A percentile compares a stretch with the other conserved stretches of the same genome.
These are phyloP conservation scores for Enteromius afrohamiltoni DNA, from an alignment of 2,797 vertebrate genomes.

Conservation along the genomic window DNA sequence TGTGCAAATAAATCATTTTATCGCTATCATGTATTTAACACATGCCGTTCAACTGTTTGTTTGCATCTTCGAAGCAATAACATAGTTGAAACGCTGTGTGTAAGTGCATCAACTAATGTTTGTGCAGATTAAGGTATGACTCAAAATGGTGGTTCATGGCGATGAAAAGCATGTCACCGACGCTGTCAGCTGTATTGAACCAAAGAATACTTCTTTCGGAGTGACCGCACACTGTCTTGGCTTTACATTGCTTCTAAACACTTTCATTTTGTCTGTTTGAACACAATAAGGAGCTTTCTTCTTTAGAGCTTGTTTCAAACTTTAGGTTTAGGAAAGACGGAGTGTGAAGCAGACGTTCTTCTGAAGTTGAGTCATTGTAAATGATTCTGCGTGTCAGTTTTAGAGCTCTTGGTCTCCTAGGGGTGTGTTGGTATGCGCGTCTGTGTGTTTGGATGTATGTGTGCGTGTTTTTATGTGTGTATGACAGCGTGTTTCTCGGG, in stretches of 20 bases:
- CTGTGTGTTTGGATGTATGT: slow-evolving; percentile 39
- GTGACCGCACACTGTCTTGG: slow-evolving; percentile 68
- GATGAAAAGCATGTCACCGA: not conserved
- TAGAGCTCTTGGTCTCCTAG: slow-evolving; percentile 20
- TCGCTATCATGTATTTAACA: not conserved
- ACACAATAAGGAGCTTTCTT: slow-evolving; percentile 12
- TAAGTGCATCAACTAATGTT: not conserved
- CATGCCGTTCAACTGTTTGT: not conserved
- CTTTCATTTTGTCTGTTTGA: not conserved
- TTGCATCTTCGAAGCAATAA: not conserved
- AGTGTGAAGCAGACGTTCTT: slow-evolving; percentile 20
- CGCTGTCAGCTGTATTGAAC: slow-evolving; percentile 6
- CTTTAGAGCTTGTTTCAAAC: not conserved
- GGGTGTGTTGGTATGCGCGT: slow-evolving; percentile 37
- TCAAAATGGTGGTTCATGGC: not conserved
- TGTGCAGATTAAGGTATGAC: not conserved
- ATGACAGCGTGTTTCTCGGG: slow-evolving; percentile 57
- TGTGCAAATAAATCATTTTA: slow-evolving; percentile 11
- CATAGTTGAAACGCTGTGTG: not conserved
- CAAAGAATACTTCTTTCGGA: slow-evolving; percentile 53
- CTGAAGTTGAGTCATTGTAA: slow-evolving; percentile 45
- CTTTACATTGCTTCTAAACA: slow-evolving; percentile 9
- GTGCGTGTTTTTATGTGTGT: slow-evolving; percentile 37
- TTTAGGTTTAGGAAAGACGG: slow-evolving; percentile 13
- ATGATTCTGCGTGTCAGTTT: slow-evolving; percentile 38